These are phyloP conservation scores for Melitaea cinxia DNA, from an alignment of 1,140 invertebrate species.

Conservation along the genomic window DNA sequence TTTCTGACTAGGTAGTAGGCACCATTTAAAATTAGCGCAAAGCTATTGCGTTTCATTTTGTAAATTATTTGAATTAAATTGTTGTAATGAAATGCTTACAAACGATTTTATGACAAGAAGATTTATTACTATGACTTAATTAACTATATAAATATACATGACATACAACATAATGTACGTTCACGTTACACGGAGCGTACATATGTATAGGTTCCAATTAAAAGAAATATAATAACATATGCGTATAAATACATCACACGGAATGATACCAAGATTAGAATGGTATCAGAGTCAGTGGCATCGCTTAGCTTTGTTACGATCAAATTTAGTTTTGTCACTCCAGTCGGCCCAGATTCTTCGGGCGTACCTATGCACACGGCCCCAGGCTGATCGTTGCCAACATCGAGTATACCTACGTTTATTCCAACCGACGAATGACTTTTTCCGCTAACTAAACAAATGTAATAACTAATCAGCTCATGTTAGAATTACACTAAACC, in stretches of 20 bases:
- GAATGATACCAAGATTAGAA: conserved; percentile 19
- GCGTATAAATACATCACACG: neutral
- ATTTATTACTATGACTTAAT: conserved; percentile 12
- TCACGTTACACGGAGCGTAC: conserved; percentile 9
- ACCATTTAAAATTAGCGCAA: neutral
- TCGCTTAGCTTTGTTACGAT: conserved; percentile 72
- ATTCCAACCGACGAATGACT: conserved; percentile 64
- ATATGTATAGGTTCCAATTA: neutral
- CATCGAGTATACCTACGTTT: conserved; percentile 64
- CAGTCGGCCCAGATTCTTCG: conserved; percentile 76
- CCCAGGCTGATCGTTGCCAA: conserved; percentile 67
- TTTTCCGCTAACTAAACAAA: conserved; percentile 61
- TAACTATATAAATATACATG: neutral
- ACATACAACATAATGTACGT: neutral
- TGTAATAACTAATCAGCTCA: conserved; percentile 32
- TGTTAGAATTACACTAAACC: conserved; percentile 23
- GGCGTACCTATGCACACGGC: conserved; percentile 73
- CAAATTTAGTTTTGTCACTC: conserved; percentile 80
- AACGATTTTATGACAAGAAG: neutral
- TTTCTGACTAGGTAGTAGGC: neutral
- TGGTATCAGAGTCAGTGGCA: conserved; percentile 47
- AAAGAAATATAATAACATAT: neutral
- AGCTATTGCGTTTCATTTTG: neutral
- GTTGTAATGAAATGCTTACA: neutral
- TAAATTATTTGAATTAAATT: conserved; percentile 5